These are phyloP conservation scores for Drusus annulatus DNA, from an alignment of 1,140 invertebrate genomes.

Conservation along the genomic window DNA sequence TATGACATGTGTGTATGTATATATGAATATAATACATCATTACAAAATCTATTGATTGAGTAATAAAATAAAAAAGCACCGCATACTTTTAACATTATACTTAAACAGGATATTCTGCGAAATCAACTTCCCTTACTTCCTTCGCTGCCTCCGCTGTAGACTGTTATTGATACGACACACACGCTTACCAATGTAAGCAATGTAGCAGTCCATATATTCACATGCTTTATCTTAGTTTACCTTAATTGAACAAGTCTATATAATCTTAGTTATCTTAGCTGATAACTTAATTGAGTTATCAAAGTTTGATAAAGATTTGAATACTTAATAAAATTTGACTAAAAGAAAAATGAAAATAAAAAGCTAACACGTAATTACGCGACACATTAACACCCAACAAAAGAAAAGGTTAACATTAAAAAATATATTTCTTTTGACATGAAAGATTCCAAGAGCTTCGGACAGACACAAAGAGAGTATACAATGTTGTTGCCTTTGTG, in stretches of 20 bases:
- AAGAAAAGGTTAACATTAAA: slow-evolving; percentile 18
- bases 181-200: slow-evolving; percentile 32
- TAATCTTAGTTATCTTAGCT: neutral
- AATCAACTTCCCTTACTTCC: slow-evolving; percentile 25
- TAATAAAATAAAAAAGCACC: slow-evolving; percentile 56
- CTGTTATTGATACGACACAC: slow-evolving; percentile 21
- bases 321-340: neutral
- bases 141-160: neutral
- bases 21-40: slow-evolving; percentile 36
- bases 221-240: slow-evolving; percentile 12
- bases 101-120: slow-evolving; percentile 23
- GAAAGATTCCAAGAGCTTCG: neutral
- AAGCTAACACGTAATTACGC: slow-evolving; percentile 28
- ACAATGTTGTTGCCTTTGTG: neutral
- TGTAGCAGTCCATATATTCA: slow-evolving; percentile 42
- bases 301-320: slow-evolving; percentile 3
- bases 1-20: neutral
- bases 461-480: neutral
- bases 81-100: slow-evolving; percentile 50
- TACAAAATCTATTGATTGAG: slow-evolving; percentile 55
- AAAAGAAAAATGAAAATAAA: slow-evolving; percentile 10
- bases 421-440: slow-evolving; percentile 18
- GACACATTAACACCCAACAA: slow-evolving; percentile 33
- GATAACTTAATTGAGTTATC: neutral
- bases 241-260: slow-evolving; percentile 6